Evolutionary conservation across 1,140 invertebrate genomes (phyloP), one percentile per base, ranked within the genome.

Genomic region (Apis cerana): DNA sequence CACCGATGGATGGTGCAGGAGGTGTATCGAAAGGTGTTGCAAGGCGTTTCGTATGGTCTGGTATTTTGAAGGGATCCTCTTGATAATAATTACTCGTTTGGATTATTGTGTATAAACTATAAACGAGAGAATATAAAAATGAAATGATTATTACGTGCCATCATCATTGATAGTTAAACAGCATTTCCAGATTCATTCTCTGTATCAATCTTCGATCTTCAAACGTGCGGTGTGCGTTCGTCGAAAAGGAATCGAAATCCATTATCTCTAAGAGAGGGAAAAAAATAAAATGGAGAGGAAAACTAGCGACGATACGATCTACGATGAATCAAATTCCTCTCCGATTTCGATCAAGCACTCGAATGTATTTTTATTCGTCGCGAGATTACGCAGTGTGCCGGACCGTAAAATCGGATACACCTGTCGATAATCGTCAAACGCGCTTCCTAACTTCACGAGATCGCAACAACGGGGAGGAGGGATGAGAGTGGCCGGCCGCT

Each of bases 371-470:
- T 75, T 52, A 4, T 27, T 27, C 59, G n/a, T 27, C 58, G n/a
- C 10, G 33, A 62, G 59, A 62, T 62, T 12, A 54, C 52, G 23
- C 48, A 21, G 21, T 19, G 17, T 19, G 12, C 56, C 19, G 52
- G 75, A 50, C 15, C 52, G 27, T 52, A 48, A 65, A 67, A 69
- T 76, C 65, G 65, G 50, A 82, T 61, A n/a, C 19, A 48, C 48
- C 58, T 80, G 80, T 85, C 84, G 81, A 70, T 71, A 71, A 56
- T 75, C 71, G 83, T 84, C 82, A 80, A 84, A 74, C 77, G 62
- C 48, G 65, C 43, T 80, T 82, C 61, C 68, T 59, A 67, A 70
- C 50, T 62, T 67, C 58, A 17, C 21, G 21, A 48, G 75, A 77
- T 43, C 59, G 52, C 56, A 54, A 19, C 27, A 27, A 62, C 54